Base-by-base conservation (phyloP, 2,797 vertebrate species). In the Cyclura pinguis region DNA sequence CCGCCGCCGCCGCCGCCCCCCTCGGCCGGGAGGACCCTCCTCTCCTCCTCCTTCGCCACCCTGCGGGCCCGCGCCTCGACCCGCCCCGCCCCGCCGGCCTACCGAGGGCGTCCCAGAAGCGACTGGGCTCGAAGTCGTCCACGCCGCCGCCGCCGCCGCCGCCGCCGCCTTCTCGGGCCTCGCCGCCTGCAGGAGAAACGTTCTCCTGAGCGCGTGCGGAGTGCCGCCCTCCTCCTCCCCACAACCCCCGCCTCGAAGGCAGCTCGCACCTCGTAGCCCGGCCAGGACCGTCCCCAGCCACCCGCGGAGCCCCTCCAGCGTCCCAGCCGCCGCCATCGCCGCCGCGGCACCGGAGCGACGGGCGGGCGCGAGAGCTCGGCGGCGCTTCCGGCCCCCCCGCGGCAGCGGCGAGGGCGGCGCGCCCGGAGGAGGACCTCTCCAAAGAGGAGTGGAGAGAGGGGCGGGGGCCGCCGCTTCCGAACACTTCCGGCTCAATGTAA, bases 51-150 rank as follows among this genome's bases (percentile, higher is more conserved):
- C 6, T 32, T 29, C 27, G 8, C 67, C 1, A 1, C 72, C 72
- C 32, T 32, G 1, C 72, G 16, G 13, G 5, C n/a, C 14, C 73
- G 22, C 35, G 42, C 1, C 42, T 42, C 0, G 2, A 20, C 10
- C 0, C 3, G 12, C 0, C 22, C 1, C 4, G 10, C 1, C 6
- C 13, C 4, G 1, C 3, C 12, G 42, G 10, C 91, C 4, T 94
- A 94, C 93, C 93, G 95, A 99, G 94, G 81, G 97, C 97, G 50
- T 97, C 97, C 98, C 98, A 99, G 96, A 99, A 99, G 93, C 96
- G 96, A 85, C 96, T 95, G 74, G 97, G 94, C 94, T 98, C 97
- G 92, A 98, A 99, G 1, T 13, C n/a, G 2, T 12, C 80, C 50
- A 42, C 73, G 2, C 5, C 72, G 35, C 62, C 47, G 35, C 78